Conservation (phyloP, 2,113 vertebrate genomes). For the Silurus meridionalis region DNA sequence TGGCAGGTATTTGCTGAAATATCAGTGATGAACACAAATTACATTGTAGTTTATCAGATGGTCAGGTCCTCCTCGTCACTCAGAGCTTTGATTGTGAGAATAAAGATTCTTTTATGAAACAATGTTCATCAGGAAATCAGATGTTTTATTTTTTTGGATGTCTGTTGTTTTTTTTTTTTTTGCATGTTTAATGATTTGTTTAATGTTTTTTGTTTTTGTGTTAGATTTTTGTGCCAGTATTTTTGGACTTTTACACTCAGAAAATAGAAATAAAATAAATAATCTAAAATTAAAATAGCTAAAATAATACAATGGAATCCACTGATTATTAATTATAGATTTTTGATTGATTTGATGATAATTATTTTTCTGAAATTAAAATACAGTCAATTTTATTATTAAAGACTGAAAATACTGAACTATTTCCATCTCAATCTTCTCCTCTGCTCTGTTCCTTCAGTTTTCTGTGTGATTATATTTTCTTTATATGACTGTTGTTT, state of each 20-base stretch:
- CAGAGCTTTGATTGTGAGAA: no score
- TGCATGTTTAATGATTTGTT: slow-evolving; percentile 17
- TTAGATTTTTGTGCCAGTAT: slow-evolving; percentile 6
- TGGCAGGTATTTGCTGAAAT: not conserved
- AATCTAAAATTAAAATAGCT: not conserved
- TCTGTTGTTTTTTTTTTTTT: slow-evolving; percentile 1
- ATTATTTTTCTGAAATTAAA: not conserved
- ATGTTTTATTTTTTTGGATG: not conserved
- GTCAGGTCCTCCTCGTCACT: not conserved
- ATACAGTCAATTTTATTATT: not conserved
- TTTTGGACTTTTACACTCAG: slow-evolving; percentile 18
- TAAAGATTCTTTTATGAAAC: not conserved
- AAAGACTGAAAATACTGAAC: slow-evolving; percentile 30
- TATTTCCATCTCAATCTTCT: no score
- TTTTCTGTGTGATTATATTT: slow-evolving; percentile 16
- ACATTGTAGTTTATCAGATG: not conserved
- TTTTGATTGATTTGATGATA: not conserved
- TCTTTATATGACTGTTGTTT: not conserved
- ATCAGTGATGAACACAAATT: no score
- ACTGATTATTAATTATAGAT: no score
- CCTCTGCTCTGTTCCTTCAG: no score
- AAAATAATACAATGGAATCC: not conserved
- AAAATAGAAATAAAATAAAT: not conserved
- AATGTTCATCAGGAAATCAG: not conserved
- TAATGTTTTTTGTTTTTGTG: slow-evolving; percentile 17